Percentiles rank a stretch among this genome's conserved stretches.
phyloP scores from a whole-genome alignment of 2,888 invertebrate species.

The Caenorhabditis afra region DNA sequence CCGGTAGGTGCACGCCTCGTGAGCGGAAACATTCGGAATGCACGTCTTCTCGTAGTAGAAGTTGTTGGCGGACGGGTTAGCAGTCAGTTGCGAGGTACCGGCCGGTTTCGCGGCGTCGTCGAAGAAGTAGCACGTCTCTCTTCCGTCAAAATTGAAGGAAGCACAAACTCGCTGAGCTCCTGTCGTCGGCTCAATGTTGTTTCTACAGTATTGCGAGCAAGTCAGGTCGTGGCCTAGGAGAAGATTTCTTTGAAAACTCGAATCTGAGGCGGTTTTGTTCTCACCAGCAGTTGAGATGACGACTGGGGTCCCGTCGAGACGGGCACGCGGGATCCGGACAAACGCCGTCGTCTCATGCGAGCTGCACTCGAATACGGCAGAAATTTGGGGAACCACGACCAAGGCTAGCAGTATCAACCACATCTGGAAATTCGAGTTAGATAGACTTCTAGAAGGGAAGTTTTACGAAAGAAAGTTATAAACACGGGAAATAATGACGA shows the following conservation, averaged over 20 bases:
- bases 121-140: slow-evolving; percentile 81
- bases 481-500: background rate
- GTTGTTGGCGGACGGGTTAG: slow-evolving; percentile 81
- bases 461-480: too few species aligned
- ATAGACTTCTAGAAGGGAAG: background rate
- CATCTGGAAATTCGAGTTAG: background rate
- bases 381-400: background rate
- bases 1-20: slow-evolving; percentile 80
- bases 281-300: slow-evolving; percentile 80
- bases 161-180: slow-evolving; percentile 80
- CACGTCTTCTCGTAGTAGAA: slow-evolving; percentile 82
- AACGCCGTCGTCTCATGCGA: slow-evolving; percentile 78
- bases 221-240: slow-evolving; percentile 78
- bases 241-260: background rate
- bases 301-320: slow-evolving; percentile 80
- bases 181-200: slow-evolving; percentile 81
- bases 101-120: slow-evolving; percentile 80
- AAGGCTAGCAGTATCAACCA: slow-evolving; percentile 25
- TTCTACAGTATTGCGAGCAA: slow-evolving; percentile 80
- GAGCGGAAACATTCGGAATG: slow-evolving; percentile 80
- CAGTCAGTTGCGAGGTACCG: slow-evolving; percentile 78
- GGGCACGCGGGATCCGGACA: slow-evolving; percentile 78
- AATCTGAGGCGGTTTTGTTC: too few species aligned
- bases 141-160: slow-evolving; percentile 80
- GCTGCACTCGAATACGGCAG: slow-evolving; percentile 66